Evolutionary conservation across 1,140 invertebrate genomes (phyloP).

Genomic region (Calliopsis andreniformis): DNA sequence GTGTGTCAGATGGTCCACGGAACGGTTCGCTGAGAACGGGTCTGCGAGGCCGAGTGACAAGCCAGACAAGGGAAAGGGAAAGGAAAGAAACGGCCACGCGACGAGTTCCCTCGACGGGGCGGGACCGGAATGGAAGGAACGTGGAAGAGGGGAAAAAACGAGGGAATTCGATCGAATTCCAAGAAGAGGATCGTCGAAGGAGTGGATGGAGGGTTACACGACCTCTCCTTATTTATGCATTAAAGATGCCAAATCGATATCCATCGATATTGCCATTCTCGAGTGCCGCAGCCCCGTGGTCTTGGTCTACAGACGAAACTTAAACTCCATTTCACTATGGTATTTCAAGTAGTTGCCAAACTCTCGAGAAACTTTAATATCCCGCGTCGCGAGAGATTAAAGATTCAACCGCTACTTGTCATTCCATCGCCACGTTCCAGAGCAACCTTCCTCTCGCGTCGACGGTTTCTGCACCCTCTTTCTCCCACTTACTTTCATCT

Average conservation of each 20-base stretch:
- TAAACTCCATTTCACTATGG: conserved; percentile 68
- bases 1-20: background rate
- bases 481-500: background rate
- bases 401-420: conserved; percentile 75
- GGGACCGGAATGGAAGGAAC: background rate
- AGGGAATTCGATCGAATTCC: conserved; percentile 23
- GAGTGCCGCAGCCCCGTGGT: conserved; percentile 24
- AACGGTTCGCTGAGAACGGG: background rate
- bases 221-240: conserved; percentile 64
- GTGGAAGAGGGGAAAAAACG: background rate
- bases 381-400: conserved; percentile 72
- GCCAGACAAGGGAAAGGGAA: background rate
- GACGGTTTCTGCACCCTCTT: background rate
- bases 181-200: conserved; percentile 7
- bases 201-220: conserved; percentile 5
- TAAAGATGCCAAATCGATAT: conserved; percentile 52
- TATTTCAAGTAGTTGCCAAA: conserved; percentile 68
- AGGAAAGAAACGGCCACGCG: conserved; percentile 19
- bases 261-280: conserved; percentile 62
- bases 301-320: conserved; percentile 53
- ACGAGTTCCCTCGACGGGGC: conserved; percentile 8
- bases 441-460: background rate
- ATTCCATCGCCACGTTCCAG: conserved; percentile 69
- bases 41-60: background rate
- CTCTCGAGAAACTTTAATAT: conserved; percentile 75